phyloP scores from a whole-genome alignment of 2,113 vertebrate genomes.

The Solea senegalensis region DNA sequence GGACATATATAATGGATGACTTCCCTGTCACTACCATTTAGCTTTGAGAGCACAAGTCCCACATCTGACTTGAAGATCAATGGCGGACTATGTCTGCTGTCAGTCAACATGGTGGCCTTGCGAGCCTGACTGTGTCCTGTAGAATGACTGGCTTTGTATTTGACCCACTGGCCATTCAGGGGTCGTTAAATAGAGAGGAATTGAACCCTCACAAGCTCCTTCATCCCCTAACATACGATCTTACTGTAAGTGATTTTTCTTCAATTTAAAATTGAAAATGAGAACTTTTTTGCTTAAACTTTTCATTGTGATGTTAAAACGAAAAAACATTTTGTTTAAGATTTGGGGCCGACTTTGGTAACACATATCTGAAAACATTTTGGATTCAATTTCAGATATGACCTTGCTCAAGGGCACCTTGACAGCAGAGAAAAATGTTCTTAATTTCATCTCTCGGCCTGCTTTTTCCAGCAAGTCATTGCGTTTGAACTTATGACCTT shows the following conservation, averaged over 20 bases:
- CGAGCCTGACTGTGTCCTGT: slow-evolving; percentile 31
- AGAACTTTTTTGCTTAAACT: too few species aligned
- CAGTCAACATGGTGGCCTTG: slow-evolving; percentile 63
- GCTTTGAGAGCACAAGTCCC: slow-evolving; percentile 64
- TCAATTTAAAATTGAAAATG: neutral
- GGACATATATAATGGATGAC: slow-evolving; percentile 75
- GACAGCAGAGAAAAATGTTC: slow-evolving; percentile 23
- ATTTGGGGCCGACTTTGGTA: too few species aligned
- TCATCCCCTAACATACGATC: neutral
- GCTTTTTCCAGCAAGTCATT: slow-evolving; percentile 30
- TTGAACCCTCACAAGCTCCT: slow-evolving; percentile 24
- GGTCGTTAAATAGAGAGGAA: slow-evolving; percentile 33
- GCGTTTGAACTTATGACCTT: slow-evolving; percentile 58
- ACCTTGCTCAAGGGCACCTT: slow-evolving; percentile 69
- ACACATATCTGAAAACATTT: too few species aligned
- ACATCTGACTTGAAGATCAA: slow-evolving; percentile 73
- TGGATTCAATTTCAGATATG: slow-evolving; percentile 19
- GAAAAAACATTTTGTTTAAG: too few species aligned
- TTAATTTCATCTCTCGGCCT: slow-evolving; percentile 29
- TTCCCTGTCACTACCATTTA: slow-evolving; percentile 70
- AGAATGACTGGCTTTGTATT: slow-evolving; percentile 45
- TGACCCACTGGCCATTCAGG: slow-evolving; percentile 43
- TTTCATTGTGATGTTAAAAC: too few species aligned
- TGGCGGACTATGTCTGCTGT: slow-evolving; percentile 63
- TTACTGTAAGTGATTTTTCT: neutral